These are phyloP conservation scores for Hemicrepidius hirtus DNA, from an alignment of 2,888 invertebrate species.

Conservation along the genomic window DNA sequence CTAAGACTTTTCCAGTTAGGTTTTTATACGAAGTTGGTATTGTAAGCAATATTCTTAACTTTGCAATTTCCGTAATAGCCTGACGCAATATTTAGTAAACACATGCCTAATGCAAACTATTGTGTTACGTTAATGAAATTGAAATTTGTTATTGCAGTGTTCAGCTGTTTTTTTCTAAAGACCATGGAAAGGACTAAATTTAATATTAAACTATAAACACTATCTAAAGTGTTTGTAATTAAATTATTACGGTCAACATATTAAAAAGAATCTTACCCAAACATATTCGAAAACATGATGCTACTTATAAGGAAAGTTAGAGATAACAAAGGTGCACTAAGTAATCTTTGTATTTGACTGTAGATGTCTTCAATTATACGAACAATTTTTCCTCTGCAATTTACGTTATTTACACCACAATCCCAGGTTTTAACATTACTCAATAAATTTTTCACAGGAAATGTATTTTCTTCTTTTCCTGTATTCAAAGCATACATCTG, in stretches of 20 bases:
- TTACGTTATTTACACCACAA: constrained; percentile 58
- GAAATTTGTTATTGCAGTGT: too few relatives aligned
- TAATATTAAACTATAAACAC: too few relatives aligned
- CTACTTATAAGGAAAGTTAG: constrained; percentile 76
- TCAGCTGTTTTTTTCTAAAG: too few relatives aligned
- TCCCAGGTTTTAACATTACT: constrained; percentile 28
- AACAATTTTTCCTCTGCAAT: constrained; percentile 58
- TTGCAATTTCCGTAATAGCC: background rate
- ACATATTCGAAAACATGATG: constrained; percentile 81
- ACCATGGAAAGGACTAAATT: too few relatives aligned
- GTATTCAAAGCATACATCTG: constrained; percentile 77
- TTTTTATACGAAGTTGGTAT: too few relatives aligned
- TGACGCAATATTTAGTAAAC: background rate
- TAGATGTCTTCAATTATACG: constrained; percentile 74
- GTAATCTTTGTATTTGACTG: constrained; percentile 76
- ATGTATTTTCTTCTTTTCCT: constrained; percentile 71
- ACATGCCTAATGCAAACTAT: background rate
- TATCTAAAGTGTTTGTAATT: too few relatives aligned
- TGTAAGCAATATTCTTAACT: background rate
- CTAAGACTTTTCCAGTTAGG: too few relatives aligned
- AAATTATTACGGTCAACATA: constrained; percentile 1
- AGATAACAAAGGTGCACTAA: constrained; percentile 74
- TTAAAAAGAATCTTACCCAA: constrained; percentile 75
- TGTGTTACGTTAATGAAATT: too few relatives aligned
- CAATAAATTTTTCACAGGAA: constrained; percentile 68